Evolutionary conservation across 2,888 invertebrate species (phyloP).

Genomic region (Globia sparganii): DNA sequence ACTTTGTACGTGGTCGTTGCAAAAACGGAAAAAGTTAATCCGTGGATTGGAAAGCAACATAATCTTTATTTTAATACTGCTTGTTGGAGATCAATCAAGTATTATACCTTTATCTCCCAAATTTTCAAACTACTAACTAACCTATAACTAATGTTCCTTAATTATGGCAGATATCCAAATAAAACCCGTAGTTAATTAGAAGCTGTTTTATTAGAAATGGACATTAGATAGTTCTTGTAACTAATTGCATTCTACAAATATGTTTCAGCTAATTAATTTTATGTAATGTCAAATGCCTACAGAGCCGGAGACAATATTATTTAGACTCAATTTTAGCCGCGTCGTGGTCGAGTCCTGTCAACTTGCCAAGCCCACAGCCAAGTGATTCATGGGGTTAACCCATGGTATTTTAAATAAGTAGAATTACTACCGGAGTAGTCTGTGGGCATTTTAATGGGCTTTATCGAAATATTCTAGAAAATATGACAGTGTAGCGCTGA

Average conservation of each 20-base stretch:
- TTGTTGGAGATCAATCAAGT: neutral
- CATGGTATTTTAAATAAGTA: constrained; percentile 42
- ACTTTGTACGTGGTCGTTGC: neutral
- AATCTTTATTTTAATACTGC: neutral
- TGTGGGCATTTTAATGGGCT: constrained; percentile 21
- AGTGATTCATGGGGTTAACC: constrained; percentile 62
- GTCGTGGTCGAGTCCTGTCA: constrained; percentile 38
- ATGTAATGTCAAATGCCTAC: constrained; percentile 40
- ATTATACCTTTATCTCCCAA: neutral
- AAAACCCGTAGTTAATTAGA: neutral
- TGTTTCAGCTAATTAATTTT: constrained; percentile 29
- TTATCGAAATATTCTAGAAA: constrained; percentile 1
- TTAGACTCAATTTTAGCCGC: constrained; percentile 18
- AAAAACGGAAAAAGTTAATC: constrained; percentile 1
- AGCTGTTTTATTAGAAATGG: neutral
- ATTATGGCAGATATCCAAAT: neutral
- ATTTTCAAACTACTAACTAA: neutral
- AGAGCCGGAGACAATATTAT: constrained; percentile 10
- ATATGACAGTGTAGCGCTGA: neutral
- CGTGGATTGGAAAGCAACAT: constrained; percentile 1
- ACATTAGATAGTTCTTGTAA: neutral
- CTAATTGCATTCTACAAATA: constrained; percentile 49
- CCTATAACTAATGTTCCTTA: neutral
- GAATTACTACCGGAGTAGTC: constrained; percentile 17
- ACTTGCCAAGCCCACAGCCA: constrained; percentile 53